Evolutionary conservation across 2,113 vertebrate species (phyloP), one percentile per base, ranked within the genome.

Genomic region (Eolophus roseicapilla): DNA sequence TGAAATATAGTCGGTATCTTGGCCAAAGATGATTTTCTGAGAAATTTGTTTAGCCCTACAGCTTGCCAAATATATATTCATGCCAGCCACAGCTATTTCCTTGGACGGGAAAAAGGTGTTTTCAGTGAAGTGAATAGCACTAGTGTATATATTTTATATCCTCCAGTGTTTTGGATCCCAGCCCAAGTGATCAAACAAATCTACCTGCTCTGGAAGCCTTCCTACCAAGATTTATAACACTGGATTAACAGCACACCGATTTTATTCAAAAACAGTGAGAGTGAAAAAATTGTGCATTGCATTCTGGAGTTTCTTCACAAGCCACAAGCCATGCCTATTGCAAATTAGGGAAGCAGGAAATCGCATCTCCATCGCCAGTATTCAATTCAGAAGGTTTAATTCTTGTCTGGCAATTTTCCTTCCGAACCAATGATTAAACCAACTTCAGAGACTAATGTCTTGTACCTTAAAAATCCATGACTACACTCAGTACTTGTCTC

Each of bases 51-150:
- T 93, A 93, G 91, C 67, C 39, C 91, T 89, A 89, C 67, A 73
- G 91, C 74, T 95, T 97, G 92, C 94, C 93, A 96, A 95, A 96
- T 90, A 91, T 44, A 93, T 90, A 88, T 82, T 96, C 94, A 93
- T 95, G 96, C 93, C 96, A 96, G 91, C 87, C 96, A 94, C 87
- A 93, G 92, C 85, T 97, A 96, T 96, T 97, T 96, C 96, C 85
- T 96, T 93, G 93, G 94, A 96, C 37, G 47, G 76, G 89, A 92
- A 95, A 96, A 96, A 83, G 85, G 96, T 92, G 89, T 96, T 97
- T 96, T 93, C 70, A 82, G 55, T 60, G 74, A 92, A 93, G 70
- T 91, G 93, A 97, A 97, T 86, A 71, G 92, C 85, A 89, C 77
- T 82, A 93, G 82, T 97, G 62, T 95, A 90, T 62, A n/a, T 63